Base-by-base conservation (phyloP, 23 tunicate species). In the Clavelina lepadiformis region DNA sequence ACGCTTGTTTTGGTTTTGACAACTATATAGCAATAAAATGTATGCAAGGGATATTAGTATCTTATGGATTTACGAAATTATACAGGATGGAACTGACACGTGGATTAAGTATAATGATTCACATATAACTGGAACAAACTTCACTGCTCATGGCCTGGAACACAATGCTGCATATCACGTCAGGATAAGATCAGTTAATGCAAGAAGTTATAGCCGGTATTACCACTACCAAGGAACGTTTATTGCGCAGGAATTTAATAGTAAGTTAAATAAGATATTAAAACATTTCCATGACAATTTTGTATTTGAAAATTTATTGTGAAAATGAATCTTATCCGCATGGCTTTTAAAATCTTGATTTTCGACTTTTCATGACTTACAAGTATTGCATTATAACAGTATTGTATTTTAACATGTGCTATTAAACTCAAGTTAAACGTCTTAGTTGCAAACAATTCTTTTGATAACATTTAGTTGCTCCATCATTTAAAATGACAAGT, bases 61-160 rank as follows among this genome's bases (percentile, higher is more conserved):
- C n/a, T n/a, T n/a, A n/a, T n/a, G n/a, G n/a, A n/a, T n/a, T n/a
- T n/a, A n/a, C n/a, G n/a, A n/a, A n/a, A n/a, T 11, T 66, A 6
- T 66, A 25, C 36, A 89, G 97, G 97, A 80, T 23, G 75, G 75
- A 18, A 74, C 78, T 0, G 83, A 89, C 7, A 41, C 76, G 5
- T 89, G 97, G 97, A 66, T 56, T n/a, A 62, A 72, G 26, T 89
- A 71, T 79, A 89, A 91, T 31, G 79, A 77, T 68, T 63, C 58
- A 24, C 84, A 91, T 58, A 62, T 89, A 66, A 75, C 47, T 7
- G 97, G 97, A 5, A 89, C 70, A 6, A 65, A 76, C 28, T 89
- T 57, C 56, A 85, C 86, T 3, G 73, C 75, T 0, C 74, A 81
- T 13, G 97, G 97, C 0, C 59, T 89, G 75, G 65, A 69, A 38